phyloP scores from a whole-genome alignment of 1,140 invertebrate species.

The Pseudomyrmex flavicornis region DNA sequence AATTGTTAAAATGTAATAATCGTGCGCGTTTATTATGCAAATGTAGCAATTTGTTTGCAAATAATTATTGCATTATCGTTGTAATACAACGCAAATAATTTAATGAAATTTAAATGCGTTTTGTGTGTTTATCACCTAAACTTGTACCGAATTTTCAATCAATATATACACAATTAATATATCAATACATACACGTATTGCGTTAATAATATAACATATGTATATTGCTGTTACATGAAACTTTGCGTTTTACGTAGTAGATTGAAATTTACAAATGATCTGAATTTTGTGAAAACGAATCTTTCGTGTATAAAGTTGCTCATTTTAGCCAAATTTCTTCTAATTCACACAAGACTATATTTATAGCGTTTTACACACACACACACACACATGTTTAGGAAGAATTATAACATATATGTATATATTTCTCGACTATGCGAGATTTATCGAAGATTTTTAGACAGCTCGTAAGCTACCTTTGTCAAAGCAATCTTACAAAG shows the following conservation, averaged over 20 bases:
- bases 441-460: conserved; percentile 17
- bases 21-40: no score
- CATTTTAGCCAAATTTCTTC: neutral
- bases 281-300: neutral
- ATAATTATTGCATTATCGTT: neutral
- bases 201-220: neutral
- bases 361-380: no score
- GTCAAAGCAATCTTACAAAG: conserved; percentile 37
- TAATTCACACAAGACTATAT: neutral
- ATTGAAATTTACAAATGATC: conserved; percentile 10
- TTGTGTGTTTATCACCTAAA: neutral
- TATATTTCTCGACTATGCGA: neutral
- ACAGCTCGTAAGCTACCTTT: conserved; percentile 4
- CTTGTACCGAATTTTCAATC: neutral
- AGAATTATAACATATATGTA: no score
- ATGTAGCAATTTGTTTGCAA: neutral
- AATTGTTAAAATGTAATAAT: no score
- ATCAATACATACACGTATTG: neutral
- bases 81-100: conserved; percentile 1
- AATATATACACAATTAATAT: neutral
- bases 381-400: no score
- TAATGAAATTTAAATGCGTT: neutral
- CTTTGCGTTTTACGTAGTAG: neutral
- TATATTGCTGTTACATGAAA: neutral
- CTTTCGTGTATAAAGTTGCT: neutral